Conservation (phyloP, 2,888 invertebrate species). For the Epistrophe eligans region DNA sequence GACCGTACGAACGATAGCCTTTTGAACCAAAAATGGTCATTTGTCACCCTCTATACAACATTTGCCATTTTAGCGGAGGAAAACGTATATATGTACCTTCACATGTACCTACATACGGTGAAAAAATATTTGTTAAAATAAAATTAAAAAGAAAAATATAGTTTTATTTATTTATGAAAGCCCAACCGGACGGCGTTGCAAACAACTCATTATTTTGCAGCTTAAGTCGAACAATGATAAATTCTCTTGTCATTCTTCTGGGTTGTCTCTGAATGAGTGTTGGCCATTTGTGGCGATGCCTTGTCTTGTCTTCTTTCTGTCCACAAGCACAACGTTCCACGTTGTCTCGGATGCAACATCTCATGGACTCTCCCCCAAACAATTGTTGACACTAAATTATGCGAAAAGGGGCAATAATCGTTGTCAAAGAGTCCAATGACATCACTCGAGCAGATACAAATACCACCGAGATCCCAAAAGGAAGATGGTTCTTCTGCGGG, state of each 20-base stretch:
- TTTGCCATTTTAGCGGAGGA: conserved; percentile 1
- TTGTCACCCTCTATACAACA: conserved; percentile 60
- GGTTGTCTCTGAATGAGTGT: neutral
- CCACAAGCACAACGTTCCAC: neutral
- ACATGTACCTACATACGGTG: neutral
- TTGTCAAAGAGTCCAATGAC: conserved; percentile 62
- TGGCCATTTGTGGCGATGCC: conserved; percentile 44
- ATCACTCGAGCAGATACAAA: neutral
- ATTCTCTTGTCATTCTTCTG: conserved; percentile 47
- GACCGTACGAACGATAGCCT: conserved; percentile 1
- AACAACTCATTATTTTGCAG: conserved; percentile 71
- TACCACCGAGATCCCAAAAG: neutral
- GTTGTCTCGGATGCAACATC: conserved; percentile 27
- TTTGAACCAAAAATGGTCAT: conserved; percentile 60
- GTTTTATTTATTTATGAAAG: conserved; percentile 25
- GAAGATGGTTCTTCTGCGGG: conserved; percentile 15
- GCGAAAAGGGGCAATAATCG: conserved; percentile 71
- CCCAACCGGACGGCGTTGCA: conserved; percentile 29
- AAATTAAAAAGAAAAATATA: conserved; percentile 22
- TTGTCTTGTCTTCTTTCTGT: conserved; percentile 46
- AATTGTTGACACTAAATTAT: conserved; percentile 76
- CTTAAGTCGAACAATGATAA: conserved; percentile 72
- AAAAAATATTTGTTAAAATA: conserved; percentile 19
- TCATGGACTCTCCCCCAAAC: conserved; percentile 67
- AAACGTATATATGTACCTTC: too few relatives aligned